Evolutionary conservation across 2,797 vertebrate genomes (phyloP).

Genomic region (Thaleichthys pacificus): DNA sequence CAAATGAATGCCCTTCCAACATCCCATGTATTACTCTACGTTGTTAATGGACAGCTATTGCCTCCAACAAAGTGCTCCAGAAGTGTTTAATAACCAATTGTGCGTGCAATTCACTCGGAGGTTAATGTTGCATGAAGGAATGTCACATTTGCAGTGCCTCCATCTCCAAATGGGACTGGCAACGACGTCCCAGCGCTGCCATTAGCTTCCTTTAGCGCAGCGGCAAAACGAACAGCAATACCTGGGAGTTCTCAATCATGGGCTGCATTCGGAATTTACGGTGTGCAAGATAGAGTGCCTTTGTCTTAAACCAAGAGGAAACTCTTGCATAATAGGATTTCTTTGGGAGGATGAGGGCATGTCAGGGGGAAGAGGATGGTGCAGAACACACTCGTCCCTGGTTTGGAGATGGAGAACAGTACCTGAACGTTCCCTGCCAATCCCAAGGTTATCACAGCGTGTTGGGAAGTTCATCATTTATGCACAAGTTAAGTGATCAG

Average conservation of each 20-base stretch:
- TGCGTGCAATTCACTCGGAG: constrained; percentile 77
- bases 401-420: no score
- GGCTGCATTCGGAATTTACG: neutral
- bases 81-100: constrained; percentile 85
- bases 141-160: constrained; percentile 81
- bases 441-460: neutral
- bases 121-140: constrained; percentile 85
- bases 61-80: constrained; percentile 76
- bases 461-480: constrained; percentile 1
- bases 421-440: neutral
- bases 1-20: constrained; percentile 69
- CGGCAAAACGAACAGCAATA: constrained; percentile 27
- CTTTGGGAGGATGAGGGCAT: no score
- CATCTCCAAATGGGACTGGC: constrained; percentile 73
- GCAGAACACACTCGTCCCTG: no score
- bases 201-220: constrained; percentile 42
- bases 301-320: neutral
- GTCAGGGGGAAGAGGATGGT: neutral
- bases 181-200: constrained; percentile 50
- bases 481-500: neutral
- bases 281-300: neutral
- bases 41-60: constrained; percentile 75
- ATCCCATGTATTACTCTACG: constrained; percentile 68
- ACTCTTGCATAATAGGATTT: neutral
- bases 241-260: neutral